These are phyloP conservation scores for Hesperophylax magnus DNA, from an alignment of 1,140 invertebrate species.

Conservation along the genomic window DNA sequence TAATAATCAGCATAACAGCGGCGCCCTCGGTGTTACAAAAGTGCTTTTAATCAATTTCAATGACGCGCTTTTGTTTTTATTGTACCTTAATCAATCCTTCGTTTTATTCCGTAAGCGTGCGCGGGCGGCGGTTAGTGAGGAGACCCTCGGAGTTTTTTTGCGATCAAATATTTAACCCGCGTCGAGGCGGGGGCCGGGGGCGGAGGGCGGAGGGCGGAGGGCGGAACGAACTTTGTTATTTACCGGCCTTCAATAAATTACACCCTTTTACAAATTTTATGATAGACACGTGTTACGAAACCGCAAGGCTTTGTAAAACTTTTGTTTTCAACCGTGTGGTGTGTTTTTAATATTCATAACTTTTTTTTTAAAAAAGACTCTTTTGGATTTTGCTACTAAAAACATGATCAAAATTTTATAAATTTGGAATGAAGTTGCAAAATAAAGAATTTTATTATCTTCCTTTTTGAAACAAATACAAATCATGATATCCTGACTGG, in stretches of 20 bases:
- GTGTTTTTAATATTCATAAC: too few relatives aligned
- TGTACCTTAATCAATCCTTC: constrained; percentile 38
- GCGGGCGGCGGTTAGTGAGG: constrained; percentile 1
- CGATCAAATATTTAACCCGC: constrained; percentile 36
- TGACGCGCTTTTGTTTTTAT: constrained; percentile 32
- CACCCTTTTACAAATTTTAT: constrained; percentile 50
- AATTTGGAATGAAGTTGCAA: too few relatives aligned
- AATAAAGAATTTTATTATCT: too few relatives aligned
- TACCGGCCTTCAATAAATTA: constrained; percentile 47
- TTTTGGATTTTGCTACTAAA: too few relatives aligned
- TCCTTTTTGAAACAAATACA: too few relatives aligned
- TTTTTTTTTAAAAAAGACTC: too few relatives aligned
- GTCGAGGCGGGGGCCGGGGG: background rate
- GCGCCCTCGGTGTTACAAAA: constrained; percentile 1
- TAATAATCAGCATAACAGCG: background rate
- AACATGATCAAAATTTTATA: too few relatives aligned
- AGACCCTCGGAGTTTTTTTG: background rate
- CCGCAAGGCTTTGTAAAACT: background rate
- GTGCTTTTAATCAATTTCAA: constrained; percentile 43
- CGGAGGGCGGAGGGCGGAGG: constrained; percentile 17
- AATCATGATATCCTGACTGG: too few relatives aligned
- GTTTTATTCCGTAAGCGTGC: constrained; percentile 35
- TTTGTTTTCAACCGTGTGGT: background rate
- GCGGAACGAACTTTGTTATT: constrained; percentile 48
- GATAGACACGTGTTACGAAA: constrained; percentile 49